Evolutionary conservation across 2,113 vertebrate genomes (phyloP).

Genomic region (Ceuthmochares aereus): DNA sequence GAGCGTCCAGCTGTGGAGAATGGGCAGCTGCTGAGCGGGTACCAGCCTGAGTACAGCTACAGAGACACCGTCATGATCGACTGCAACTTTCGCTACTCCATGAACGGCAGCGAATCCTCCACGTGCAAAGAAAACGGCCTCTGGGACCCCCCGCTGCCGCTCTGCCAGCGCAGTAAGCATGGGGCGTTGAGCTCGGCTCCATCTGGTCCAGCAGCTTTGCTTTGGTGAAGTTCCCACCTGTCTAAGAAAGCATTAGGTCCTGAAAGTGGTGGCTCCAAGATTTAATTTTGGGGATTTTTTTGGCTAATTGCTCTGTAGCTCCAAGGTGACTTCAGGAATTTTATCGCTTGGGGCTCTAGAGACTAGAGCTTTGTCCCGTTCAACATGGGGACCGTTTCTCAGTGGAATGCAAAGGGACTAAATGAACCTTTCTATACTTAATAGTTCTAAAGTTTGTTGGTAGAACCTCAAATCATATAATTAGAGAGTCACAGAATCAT

Average conservation of each 20-base stretch:
- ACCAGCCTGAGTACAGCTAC: background rate
- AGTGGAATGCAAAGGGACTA: background rate
- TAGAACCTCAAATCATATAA: background rate
- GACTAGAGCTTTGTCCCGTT: background rate
- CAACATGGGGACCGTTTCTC: background rate
- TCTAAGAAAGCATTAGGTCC: no score
- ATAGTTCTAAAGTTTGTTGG: background rate
- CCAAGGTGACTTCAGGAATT: background rate
- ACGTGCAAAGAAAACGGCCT: background rate
- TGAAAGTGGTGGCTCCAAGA: background rate
- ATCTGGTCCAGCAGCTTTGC: background rate
- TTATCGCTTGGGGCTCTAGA: background rate
- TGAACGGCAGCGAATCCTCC: background rate
- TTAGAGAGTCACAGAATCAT: no score
- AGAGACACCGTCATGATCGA: background rate
- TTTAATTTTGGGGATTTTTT: background rate
- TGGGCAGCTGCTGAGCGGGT: background rate
- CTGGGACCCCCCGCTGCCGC: constrained; percentile 12
- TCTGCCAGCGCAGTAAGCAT: constrained; percentile 42
- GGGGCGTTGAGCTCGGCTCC: rapidly evolving
- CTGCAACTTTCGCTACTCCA: background rate
- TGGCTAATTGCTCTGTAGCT: background rate
- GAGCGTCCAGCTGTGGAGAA: background rate
- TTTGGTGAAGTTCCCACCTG: rapidly evolving
- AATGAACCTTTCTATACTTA: background rate